Evolutionary conservation across 1,140 invertebrate species (phyloP).

Genomic region (Galleria mellonella): DNA sequence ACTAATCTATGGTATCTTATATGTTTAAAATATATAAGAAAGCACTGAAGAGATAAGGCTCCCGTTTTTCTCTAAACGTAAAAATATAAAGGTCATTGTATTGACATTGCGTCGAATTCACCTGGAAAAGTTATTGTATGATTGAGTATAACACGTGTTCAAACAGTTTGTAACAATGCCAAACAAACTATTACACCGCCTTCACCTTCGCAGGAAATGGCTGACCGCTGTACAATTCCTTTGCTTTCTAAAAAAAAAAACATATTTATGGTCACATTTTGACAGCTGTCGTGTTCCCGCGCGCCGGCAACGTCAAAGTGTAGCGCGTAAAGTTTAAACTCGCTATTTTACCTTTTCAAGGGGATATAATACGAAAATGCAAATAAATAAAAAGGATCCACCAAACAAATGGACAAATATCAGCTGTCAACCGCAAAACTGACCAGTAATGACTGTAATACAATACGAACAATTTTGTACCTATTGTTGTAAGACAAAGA

Average conservation of each 20-base stretch:
- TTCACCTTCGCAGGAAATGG: conserved; percentile 21
- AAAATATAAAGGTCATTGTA: too few relatives aligned
- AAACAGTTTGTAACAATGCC: conserved; percentile 15
- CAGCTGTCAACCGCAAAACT: conserved; percentile 32
- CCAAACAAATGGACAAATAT: conserved; percentile 11
- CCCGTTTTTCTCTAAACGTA: too few relatives aligned
- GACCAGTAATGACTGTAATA: conserved; percentile 31
- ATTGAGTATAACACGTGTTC: conserved; percentile 19
- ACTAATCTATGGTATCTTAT: too few relatives aligned
- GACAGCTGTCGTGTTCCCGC: conserved; percentile 29
- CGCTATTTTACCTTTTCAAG: too few relatives aligned
- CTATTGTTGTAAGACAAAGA: conserved; percentile 10
- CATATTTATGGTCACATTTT: conserved; percentile 7
- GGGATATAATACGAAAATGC: too few relatives aligned
- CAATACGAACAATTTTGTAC: conserved; percentile 21
- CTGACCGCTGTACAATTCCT: conserved; percentile 15
- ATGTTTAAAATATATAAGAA: too few relatives aligned
- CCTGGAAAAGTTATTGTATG: conserved; percentile 4
- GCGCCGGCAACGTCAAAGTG: conserved; percentile 4
- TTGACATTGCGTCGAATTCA: neutral
- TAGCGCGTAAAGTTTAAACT: too few relatives aligned
- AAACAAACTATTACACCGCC: conserved; percentile 11
- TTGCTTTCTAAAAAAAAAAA: conserved; percentile 19
- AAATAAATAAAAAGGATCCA: conserved; percentile 13
- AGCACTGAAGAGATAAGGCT: too few relatives aligned